Percentiles rank a stretch among this genome's conserved stretches.
Evolutionary conservation across 1,140 invertebrate genomes (phyloP).

Genomic region (Zelostemma sp.): DNA sequence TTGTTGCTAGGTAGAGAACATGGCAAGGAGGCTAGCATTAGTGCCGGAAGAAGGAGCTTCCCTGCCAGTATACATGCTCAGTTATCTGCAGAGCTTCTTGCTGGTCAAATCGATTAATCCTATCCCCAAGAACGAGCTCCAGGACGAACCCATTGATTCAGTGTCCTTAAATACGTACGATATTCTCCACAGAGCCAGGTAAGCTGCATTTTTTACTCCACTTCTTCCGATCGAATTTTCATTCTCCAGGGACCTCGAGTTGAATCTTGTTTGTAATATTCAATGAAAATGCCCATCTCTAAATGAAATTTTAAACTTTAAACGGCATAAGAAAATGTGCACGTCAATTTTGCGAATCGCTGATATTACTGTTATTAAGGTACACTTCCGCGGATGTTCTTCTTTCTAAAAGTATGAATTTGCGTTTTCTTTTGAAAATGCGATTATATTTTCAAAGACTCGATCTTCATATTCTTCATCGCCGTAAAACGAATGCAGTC

Average conservation of each 20-base stretch:
- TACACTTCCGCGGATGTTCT: too few species aligned
- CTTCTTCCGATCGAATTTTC: not conserved
- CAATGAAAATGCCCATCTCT: not conserved
- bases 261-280: too few species aligned
- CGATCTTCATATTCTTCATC: not conserved
- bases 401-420: too few species aligned
- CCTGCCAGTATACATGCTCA: slow-evolving; percentile 86
- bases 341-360: not conserved
- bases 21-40: slow-evolving; percentile 82
- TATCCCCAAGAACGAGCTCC: slow-evolving; percentile 78
- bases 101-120: slow-evolving; percentile 76
- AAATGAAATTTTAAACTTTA: not conserved
- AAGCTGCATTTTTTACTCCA: slow-evolving; percentile 44
- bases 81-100: slow-evolving; percentile 86
- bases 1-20: slow-evolving; percentile 74
- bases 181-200: slow-evolving; percentile 88
- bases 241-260: not conserved
- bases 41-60: slow-evolving; percentile 86
- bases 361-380: not conserved
- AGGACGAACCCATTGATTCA: slow-evolving; percentile 79
- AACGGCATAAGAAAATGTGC: not conserved
- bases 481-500: not conserved
- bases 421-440: too few species aligned
- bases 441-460: too few species aligned
- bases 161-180: slow-evolving; percentile 85